phyloP scores from a whole-genome alignment of 2,888 invertebrate species.

The Acanthococcus lagerstroemiae region DNA sequence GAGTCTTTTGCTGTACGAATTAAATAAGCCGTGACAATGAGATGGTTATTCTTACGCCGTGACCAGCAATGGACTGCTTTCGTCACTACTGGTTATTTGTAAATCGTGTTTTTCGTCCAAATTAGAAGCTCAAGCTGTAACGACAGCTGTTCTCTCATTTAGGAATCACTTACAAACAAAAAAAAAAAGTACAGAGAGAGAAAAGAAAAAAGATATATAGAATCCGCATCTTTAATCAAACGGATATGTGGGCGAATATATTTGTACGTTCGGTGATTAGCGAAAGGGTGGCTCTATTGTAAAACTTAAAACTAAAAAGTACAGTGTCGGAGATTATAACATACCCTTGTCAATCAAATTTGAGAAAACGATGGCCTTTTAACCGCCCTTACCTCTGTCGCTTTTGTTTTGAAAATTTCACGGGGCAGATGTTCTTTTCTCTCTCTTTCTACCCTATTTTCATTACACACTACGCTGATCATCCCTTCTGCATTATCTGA shows the following conservation, averaged over 20 bases:
- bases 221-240: slow-evolving; percentile 1
- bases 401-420: slow-evolving; percentile 30
- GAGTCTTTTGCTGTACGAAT: too few relatives aligned
- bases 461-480: background rate
- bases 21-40: background rate
- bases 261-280: slow-evolving; percentile 14
- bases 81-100: background rate
- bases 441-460: background rate
- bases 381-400: slow-evolving; percentile 16
- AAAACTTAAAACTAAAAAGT: slow-evolving; percentile 24
- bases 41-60: background rate
- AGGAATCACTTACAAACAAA: slow-evolving; percentile 1
- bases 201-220: background rate
- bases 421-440: slow-evolving; percentile 28
- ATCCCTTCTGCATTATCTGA: slow-evolving; percentile 8
- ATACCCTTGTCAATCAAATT: slow-evolving; percentile 32
- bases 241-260: slow-evolving; percentile 11
- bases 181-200: background rate
- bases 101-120: background rate
- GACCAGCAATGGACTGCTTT: too few relatives aligned
- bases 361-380: slow-evolving; percentile 22
- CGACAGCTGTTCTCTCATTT: background rate
- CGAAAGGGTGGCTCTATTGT: slow-evolving; percentile 25
- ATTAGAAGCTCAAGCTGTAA: too few relatives aligned
- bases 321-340: slow-evolving; percentile 19